Evolutionary conservation across 2,797 vertebrate species (phyloP).

Genomic region (Gouania willdenowi): DNA sequence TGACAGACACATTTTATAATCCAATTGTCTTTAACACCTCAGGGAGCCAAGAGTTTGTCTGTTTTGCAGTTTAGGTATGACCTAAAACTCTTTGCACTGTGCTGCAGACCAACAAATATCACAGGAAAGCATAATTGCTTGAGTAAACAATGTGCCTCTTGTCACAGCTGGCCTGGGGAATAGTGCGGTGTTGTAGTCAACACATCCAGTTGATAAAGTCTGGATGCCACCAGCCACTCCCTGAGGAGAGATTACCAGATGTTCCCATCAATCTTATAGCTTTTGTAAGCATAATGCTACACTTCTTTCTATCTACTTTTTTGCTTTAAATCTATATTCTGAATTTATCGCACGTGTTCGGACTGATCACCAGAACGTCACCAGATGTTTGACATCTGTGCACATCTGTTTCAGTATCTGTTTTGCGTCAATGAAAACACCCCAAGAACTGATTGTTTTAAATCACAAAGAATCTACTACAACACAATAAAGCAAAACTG

Average conservation of each 20-base stretch:
- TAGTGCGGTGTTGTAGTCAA: slow-evolving; percentile 2
- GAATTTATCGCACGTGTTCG: too few relatives aligned
- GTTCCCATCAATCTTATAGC: slow-evolving; percentile 29
- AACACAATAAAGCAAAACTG: too few relatives aligned
- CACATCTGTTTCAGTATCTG: too few relatives aligned
- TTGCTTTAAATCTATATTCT: too few relatives aligned
- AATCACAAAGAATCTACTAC: too few relatives aligned
- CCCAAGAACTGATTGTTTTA: too few relatives aligned
- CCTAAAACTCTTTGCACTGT: slow-evolving; percentile 4
- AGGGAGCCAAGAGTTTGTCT: slow-evolving; percentile 14
- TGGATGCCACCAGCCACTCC: slow-evolving; percentile 22
- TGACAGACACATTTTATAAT: slow-evolving; percentile 41
- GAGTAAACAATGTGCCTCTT: slow-evolving; percentile 10
- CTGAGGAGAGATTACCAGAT: slow-evolving; percentile 36
- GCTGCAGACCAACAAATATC: slow-evolving; percentile 7
- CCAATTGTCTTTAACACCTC: slow-evolving; percentile 43
- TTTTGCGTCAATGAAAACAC: too few relatives aligned
- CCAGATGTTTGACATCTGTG: too few relatives aligned
- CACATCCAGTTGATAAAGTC: slow-evolving; percentile 35
- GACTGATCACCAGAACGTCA: too few relatives aligned
- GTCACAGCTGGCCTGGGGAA: slow-evolving; percentile 13
- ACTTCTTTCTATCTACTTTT: too few relatives aligned
- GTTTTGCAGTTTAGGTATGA: slow-evolving; percentile 13
- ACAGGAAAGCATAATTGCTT: slow-evolving; percentile 7
- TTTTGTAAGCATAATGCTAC: slow-evolving; percentile 22